phyloP scores from a whole-genome alignment of 2,888 invertebrate genomes.

The Selenia dentaria region DNA sequence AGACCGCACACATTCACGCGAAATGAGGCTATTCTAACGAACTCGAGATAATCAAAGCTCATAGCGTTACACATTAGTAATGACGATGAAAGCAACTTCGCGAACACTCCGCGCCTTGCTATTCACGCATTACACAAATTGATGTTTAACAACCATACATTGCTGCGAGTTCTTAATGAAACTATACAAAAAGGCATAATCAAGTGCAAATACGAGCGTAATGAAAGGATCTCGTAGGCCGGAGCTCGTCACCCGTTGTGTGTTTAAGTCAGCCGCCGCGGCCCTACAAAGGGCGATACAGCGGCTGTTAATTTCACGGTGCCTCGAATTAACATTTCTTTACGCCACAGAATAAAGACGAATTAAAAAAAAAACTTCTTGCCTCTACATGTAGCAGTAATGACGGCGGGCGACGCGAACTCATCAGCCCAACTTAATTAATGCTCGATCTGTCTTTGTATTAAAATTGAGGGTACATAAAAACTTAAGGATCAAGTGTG shows the following conservation, averaged over 20 bases:
- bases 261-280: constrained; percentile 79
- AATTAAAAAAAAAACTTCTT: constrained; percentile 81
- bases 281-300: constrained; percentile 78
- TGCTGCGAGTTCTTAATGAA: constrained; percentile 71
- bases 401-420: constrained; percentile 65
- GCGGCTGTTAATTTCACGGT: constrained; percentile 85
- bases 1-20: too few relatives aligned
- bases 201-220: constrained; percentile 81
- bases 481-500: constrained; percentile 42
- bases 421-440: constrained; percentile 82
- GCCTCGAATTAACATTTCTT: constrained; percentile 86
- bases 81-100: constrained; percentile 48
- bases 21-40: constrained; percentile 26
- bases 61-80: constrained; percentile 44
- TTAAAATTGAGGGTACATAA: constrained; percentile 71
- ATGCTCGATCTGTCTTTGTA: constrained; percentile 83
- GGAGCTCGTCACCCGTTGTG: constrained; percentile 83
- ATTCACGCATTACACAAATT: constrained; percentile 66
- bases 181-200: constrained; percentile 72
- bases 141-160: constrained; percentile 72
- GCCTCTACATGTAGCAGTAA: constrained; percentile 81
- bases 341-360: constrained; percentile 84
- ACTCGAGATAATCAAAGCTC: constrained; percentile 36
- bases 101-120: constrained; percentile 44
- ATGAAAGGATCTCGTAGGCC: constrained; percentile 71